Percentiles rank a stretch among this genome's conserved stretches.
These are phyloP conservation scores for Odontocerum albicorne DNA, from an alignment of 2,888 invertebrate species.

Conservation along the genomic window DNA sequence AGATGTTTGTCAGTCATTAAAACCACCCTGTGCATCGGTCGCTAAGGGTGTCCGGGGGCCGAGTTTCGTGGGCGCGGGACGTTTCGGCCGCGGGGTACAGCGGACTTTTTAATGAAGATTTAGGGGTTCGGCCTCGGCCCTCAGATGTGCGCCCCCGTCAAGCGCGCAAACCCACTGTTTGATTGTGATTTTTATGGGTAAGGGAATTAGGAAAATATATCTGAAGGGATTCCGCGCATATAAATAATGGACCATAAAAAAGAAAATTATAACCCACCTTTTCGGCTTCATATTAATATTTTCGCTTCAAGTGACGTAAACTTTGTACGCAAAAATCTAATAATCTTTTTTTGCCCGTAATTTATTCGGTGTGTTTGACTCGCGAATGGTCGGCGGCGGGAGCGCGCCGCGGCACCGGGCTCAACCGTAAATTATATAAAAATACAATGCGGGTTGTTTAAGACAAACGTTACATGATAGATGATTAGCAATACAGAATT, in stretches of 20 bases:
- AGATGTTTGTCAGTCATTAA: conserved; percentile 19
- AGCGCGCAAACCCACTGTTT: conserved; percentile 28
- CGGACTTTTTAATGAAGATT: conserved; percentile 37
- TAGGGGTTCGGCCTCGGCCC: conserved; percentile 27
- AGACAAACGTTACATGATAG: conserved; percentile 37
- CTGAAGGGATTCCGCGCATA: conserved; percentile 36
- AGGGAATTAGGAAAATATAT: conserved; percentile 37
- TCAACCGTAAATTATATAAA: conserved; percentile 33
- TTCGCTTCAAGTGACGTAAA: conserved; percentile 31
- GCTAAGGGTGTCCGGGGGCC: neutral
- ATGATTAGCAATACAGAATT: conserved; percentile 34
- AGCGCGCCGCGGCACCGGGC: conserved; percentile 18
- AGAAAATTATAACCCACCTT: conserved; percentile 36
- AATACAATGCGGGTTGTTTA: conserved; percentile 35
- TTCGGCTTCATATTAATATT: conserved; percentile 34
- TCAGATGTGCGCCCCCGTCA: conserved; percentile 35
- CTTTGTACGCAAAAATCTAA: conserved; percentile 33
- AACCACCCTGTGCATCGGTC: conserved; percentile 4
- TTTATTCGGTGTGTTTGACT: conserved; percentile 34
- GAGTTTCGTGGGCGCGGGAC: conserved; percentile 4
- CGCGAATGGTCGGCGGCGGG: conserved; percentile 28
- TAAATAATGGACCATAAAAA: conserved; percentile 37
- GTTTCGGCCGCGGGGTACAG: conserved; percentile 9
- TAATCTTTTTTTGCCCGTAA: conserved; percentile 35
- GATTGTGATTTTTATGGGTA: conserved; percentile 37